Evolutionary conservation across 2,888 invertebrate species (phyloP), one percentile per base, ranked within the genome.

Genomic region (Melinaea marsaeus): DNA sequence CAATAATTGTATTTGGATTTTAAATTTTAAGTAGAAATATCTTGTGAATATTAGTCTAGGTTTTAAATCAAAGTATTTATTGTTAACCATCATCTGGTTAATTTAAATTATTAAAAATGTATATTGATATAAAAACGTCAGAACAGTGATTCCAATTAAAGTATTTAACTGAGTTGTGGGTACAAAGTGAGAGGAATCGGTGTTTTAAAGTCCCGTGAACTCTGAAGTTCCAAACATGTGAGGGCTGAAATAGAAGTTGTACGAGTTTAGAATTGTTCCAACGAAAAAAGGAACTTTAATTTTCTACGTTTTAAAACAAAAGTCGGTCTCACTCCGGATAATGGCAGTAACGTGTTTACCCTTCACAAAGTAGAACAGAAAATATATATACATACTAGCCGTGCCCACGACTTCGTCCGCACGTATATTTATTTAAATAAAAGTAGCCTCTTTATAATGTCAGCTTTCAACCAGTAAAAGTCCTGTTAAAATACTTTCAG

Each of bases 221-320:
- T 88, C 86, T 79, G 81, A 89, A 90, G 80, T 89, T 87, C 85
- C 83, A 87, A 88, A 86, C 89, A 88, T 86, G 86, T 83, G 84
- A 86, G 88, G 86, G 84, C 86, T 90, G 89, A 90, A 89, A 90
- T 79, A 85, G 82, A 90, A 90, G 90, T 90, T 90, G 84, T 75
- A 77, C 71, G 69, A 85, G 87, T 86, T 88, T 86, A 83, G 87
- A 85, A 89, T 86, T 88, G 88, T 86, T 86, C 71, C 79, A 72
- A 75, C 83, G 81, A 85, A 88, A 89, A 88, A 90, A 86, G 84
- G 81, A 88, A 88, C 81, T 89, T 88, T 86, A 87, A 88, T 88
- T 89, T 78, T 83, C 80, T 85, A 86, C 85, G 82, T 85, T 89
- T 88, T 86, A 84, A 88, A 89, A 88, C 84, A 82, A 86, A 86